A percentile compares a stretch with the other conserved stretches of the same genome.
Evolutionary conservation across 1,140 invertebrate species (phyloP).

Genomic region (Magallana ariakensis): DNA sequence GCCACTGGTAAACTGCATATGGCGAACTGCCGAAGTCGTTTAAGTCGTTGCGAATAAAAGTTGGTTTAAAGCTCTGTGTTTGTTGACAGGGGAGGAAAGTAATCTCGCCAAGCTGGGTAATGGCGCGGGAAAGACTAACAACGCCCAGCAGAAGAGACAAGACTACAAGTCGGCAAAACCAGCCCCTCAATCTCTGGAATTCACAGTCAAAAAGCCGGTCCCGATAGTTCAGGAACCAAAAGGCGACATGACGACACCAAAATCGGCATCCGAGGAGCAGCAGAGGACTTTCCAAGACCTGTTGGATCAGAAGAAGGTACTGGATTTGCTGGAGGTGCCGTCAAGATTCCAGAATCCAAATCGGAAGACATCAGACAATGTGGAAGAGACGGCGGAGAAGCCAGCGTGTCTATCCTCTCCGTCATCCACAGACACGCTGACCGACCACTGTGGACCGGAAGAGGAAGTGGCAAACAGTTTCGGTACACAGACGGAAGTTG

Average conservation of each 20-base stretch:
- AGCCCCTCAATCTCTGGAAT: slow-evolving; percentile 63
- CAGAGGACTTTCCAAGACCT: slow-evolving; percentile 4
- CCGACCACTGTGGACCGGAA: slow-evolving; percentile 20
- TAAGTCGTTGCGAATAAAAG: no score
- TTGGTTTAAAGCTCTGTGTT: neutral
- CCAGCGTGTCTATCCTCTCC: slow-evolving; percentile 40
- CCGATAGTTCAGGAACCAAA: slow-evolving; percentile 64
- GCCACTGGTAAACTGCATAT: no score
- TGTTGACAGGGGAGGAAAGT: slow-evolving; percentile 40
- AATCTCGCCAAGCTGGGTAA: slow-evolving; percentile 41
- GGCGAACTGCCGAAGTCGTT: no score
- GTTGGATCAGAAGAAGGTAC: slow-evolving; percentile 42
- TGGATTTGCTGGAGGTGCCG: slow-evolving; percentile 52
- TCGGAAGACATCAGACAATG: neutral
- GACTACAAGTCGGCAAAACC: slow-evolving; percentile 61
- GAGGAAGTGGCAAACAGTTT: neutral
- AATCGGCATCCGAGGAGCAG: neutral
- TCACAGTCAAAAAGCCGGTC: slow-evolving; percentile 66
- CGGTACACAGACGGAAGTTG: neutral
- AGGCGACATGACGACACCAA: neutral
- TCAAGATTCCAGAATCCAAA: slow-evolving; percentile 52
- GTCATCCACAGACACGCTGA: slow-evolving; percentile 49
- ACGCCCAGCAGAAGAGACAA: slow-evolving; percentile 63
- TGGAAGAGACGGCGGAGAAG: neutral
- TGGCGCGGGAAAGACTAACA: neutral